phyloP scores from a whole-genome alignment of 2,888 invertebrate species.

The Lordiphosa andalusiaca region DNA sequence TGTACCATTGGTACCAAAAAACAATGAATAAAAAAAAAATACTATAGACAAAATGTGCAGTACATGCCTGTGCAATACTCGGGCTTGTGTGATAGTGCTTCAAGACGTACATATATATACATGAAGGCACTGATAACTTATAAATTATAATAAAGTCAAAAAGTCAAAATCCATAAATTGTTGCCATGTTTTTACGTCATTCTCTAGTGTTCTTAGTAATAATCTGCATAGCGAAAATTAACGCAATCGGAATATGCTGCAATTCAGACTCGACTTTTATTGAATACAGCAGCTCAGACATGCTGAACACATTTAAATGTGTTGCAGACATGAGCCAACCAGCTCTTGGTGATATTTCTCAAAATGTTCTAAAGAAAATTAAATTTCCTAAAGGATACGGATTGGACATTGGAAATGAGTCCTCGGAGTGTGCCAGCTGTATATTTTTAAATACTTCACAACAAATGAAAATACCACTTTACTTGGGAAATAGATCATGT shows the following conservation, averaged over 20 bases:
- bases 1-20: neutral
- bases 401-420: conserved; percentile 5
- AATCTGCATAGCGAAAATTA: conserved; percentile 30
- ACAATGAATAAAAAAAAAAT: neutral
- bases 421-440: neutral
- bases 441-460: conserved; percentile 24
- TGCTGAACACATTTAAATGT: conserved; percentile 25
- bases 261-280: conserved; percentile 30
- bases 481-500: conserved; percentile 42
- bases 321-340: neutral
- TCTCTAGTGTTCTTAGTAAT: conserved; percentile 37
- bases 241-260: conserved; percentile 36
- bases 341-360: conserved; percentile 10
- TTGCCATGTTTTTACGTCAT: conserved; percentile 32
- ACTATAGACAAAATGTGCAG: too few species aligned
- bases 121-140: too few species aligned
- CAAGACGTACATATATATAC: too few species aligned
- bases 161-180: neutral
- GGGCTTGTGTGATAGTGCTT: too few species aligned
- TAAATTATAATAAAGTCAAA: too few species aligned
- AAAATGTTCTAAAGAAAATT: conserved; percentile 13
- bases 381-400: conserved; percentile 18
- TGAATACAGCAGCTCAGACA: conserved; percentile 13
- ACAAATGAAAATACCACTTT: conserved; percentile 9
- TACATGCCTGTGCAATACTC: too few species aligned